Percentiles rank a stretch among this genome's conserved stretches.
phyloP scores from a whole-genome alignment of 2,113 vertebrate species.

The Conger conger region DNA sequence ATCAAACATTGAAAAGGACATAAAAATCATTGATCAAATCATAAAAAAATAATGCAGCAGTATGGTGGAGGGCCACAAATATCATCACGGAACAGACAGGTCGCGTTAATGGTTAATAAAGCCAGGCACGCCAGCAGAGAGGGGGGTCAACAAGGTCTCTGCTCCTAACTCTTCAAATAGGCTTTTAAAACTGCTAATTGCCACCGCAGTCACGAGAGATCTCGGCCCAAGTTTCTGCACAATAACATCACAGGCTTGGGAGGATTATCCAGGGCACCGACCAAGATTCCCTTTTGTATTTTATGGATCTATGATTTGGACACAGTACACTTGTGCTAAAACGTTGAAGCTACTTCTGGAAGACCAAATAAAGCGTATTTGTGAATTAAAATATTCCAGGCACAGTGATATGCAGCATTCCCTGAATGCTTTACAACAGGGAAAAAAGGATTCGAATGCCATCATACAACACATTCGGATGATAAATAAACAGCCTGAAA shows the following conservation, averaged over 20 bases:
- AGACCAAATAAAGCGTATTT: not conserved
- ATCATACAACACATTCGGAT: not conserved
- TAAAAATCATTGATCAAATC: not conserved
- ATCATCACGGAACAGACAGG: not conserved
- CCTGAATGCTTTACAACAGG: not conserved
- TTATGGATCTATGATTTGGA: not conserved
- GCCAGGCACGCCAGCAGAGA: not conserved
- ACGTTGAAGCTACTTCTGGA: not conserved
- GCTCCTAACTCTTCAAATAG: not conserved
- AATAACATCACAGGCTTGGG: constrained; percentile 26
- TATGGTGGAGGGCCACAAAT: not conserved
- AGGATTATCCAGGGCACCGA: constrained; percentile 28
- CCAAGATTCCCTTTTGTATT: not conserved
- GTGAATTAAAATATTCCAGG: not conserved
- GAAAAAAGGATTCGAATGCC: not conserved
- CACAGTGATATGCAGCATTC: not conserved
- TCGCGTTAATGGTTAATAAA: not conserved
- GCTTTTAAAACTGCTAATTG: constrained; percentile 18
- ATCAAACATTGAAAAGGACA: not conserved
- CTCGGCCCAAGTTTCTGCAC: constrained; percentile 11
- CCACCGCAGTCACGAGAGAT: constrained; percentile 1
- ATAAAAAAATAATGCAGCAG: not conserved
- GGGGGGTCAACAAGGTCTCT: not conserved
- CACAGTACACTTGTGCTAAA: not conserved
- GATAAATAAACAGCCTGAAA: not conserved